Percentiles rank a stretch among this genome's conserved stretches.
These are phyloP conservation scores for Dromaius novaehollandiae DNA, from an alignment of 2,113 vertebrate species.

Conservation along the genomic window DNA sequence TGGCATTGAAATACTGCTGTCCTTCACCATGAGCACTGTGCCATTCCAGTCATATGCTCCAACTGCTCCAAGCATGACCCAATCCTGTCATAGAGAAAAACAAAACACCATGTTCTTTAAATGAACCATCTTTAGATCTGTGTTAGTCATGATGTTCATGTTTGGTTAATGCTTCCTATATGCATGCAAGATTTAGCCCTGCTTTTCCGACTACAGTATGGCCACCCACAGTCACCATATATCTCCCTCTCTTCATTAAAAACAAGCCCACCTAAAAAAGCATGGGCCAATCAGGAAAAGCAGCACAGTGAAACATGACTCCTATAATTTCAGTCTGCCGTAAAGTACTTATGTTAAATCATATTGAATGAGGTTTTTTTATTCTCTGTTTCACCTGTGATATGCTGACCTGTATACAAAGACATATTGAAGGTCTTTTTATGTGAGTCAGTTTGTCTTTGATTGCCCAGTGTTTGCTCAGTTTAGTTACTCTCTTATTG, in stretches of 20 bases:
- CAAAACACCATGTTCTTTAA: not conserved
- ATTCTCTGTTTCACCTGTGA: not conserved
- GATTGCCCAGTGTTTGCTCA: not conserved
- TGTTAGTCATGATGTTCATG: not conserved
- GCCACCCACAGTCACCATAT: not conserved
- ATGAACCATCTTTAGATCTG: not conserved
- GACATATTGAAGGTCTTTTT: not conserved
- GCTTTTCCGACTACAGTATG: not conserved
- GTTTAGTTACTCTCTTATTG: not conserved
- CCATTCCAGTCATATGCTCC: conserved; percentile 98
- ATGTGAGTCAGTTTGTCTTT: not conserved
- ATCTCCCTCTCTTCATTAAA: not conserved
- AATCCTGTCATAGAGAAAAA: conserved; percentile 75
- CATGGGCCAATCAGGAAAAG: not conserved
- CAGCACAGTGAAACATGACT: not conserved
- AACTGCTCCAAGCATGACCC: conserved; percentile 93
- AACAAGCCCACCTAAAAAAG: not conserved
- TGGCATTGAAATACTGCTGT: conserved; percentile 69
- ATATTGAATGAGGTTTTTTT: not conserved
- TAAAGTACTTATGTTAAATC: not conserved
- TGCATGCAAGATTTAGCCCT: not conserved
- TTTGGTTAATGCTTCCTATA: not conserved
- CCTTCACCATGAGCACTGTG: conserved; percentile 89
- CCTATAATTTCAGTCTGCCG: not conserved
- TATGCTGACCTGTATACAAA: not conserved